Base-by-base conservation (phyloP, 2,888 invertebrate species). In the Aporophyla lueneburgensis region DNA sequence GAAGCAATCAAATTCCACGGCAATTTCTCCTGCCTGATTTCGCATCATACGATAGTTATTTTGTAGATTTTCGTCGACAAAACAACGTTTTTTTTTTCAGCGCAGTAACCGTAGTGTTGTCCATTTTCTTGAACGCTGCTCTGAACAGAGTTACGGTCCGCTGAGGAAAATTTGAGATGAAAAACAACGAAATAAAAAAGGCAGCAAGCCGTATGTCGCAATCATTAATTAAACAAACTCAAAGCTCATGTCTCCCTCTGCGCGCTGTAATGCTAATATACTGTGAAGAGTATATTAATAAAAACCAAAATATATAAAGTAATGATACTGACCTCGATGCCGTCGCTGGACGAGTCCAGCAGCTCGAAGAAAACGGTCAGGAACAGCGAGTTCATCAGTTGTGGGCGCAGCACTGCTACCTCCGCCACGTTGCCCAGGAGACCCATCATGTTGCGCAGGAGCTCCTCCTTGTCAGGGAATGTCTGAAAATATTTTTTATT, bases 381-480 rank as follows among this genome's bases (percentile, higher is more conserved):
- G 93, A 99, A 99, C 87, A 98, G 97, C 76, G 97, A 96, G 78
- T 98, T 98, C 98, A 99, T 99, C 71, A 99, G 97, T 85, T 98
- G 97, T 7, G 97, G 97, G 46, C 99, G 97, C 33, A 99, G 96
- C 84, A 97, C 97, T 75, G 98, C 97, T 0, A 99, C 99, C 95
- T 99, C 99, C 0, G 99, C 99, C 12, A 99, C 99, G 94, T 99
- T 99, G 10, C 99, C 99, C 84, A 99, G 95, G 19, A 99, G 96
- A 2, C 99, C 99, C 99, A 99, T 99, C 99, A 99, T 99, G 93
- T 99, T 99, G 67, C 99, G 97, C 66, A 99, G 97, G 61, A 99
- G 94, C 92, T 99, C 99, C 82, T 98, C 98, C 91, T 98, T 98
- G 87, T 98, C 97, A 0, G 98, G 98, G 94, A 99, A 99, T 91